phyloP scores from a whole-genome alignment of 2,888 invertebrate genomes.

The Drosophila multiciliata region DNA sequence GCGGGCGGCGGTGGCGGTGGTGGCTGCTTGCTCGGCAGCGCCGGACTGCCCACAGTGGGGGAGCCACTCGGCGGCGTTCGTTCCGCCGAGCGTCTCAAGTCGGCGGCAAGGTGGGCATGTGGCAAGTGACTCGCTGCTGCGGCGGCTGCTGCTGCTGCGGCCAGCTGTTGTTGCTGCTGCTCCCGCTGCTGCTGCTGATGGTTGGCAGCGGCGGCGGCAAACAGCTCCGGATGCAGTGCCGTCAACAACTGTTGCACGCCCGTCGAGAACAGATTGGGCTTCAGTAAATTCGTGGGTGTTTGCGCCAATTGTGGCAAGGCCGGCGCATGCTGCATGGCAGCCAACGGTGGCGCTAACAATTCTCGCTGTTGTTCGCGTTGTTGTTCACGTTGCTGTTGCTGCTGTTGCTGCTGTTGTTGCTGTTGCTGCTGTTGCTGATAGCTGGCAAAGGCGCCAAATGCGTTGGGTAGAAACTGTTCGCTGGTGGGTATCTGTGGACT shows the following conservation, averaged over 20 bases:
- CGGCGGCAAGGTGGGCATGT: slow-evolving; percentile 66
- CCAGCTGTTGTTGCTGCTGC: slow-evolving; percentile 68
- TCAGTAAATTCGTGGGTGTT: slow-evolving; percentile 89
- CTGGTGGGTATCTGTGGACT: slow-evolving; percentile 92
- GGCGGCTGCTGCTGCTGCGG: slow-evolving; percentile 56
- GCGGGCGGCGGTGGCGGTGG: slow-evolving; percentile 63
- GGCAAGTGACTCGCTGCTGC: slow-evolving; percentile 60
- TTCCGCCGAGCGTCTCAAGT: slow-evolving; percentile 73
- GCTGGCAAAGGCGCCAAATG: slow-evolving; percentile 81
- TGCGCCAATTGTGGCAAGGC: slow-evolving; percentile 81
- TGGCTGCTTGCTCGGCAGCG: slow-evolving; percentile 63
- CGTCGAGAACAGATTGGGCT: slow-evolving; percentile 91
- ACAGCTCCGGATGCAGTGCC: slow-evolving; percentile 90
- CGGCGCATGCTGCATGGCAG: slow-evolving; percentile 82
- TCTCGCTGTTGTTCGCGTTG: slow-evolving; percentile 63
- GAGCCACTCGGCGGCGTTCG: slow-evolving; percentile 75
- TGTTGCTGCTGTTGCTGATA: slow-evolving; percentile 74
- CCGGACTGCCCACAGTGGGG: slow-evolving; percentile 67
- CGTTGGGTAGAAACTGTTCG: slow-evolving; percentile 86
- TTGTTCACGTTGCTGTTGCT: slow-evolving; percentile 67
- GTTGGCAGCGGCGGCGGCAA: slow-evolving; percentile 83
- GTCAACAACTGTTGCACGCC: slow-evolving; percentile 91
- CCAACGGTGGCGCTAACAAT: slow-evolving; percentile 84
- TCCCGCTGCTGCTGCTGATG: slow-evolving; percentile 86
- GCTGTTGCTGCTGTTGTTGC: slow-evolving; percentile 56